Percentiles rank a stretch among this genome's conserved stretches.
Conservation (phyloP, 1,140 invertebrate genomes). For the Sycophaga agraensis region DNA sequence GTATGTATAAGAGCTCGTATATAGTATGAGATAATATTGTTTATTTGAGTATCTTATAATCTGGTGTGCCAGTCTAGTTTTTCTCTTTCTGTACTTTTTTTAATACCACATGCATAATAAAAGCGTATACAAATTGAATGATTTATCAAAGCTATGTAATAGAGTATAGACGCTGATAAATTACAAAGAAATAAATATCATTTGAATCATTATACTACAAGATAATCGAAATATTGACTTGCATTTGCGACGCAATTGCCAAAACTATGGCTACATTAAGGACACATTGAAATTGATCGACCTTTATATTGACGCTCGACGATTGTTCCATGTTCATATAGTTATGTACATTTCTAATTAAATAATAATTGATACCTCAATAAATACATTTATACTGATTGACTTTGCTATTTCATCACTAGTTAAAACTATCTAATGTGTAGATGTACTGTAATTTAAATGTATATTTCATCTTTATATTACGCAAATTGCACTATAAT, state of each 20-base stretch:
- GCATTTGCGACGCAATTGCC: slow-evolving; percentile 26
- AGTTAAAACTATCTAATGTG: too few species aligned
- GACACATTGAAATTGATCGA: slow-evolving; percentile 44
- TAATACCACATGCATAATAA: too few species aligned
- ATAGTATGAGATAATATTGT: too few species aligned
- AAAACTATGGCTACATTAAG: slow-evolving; percentile 32
- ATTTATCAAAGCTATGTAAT: background rate
- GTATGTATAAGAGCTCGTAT: too few species aligned
- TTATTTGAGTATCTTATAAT: too few species aligned
- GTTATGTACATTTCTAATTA: slow-evolving; percentile 25
- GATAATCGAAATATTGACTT: slow-evolving; percentile 41
- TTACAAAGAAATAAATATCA: background rate
- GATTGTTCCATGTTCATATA: slow-evolving; percentile 10
- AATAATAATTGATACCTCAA: slow-evolving; percentile 26
- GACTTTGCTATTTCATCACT: slow-evolving; percentile 38
- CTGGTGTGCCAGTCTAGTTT: too few species aligned
- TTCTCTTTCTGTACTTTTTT: too few species aligned
- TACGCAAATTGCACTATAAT: too few species aligned
- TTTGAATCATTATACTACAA: background rate
- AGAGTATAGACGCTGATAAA: background rate
- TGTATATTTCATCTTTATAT: too few species aligned
- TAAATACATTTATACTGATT: too few species aligned
- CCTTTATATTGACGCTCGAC: slow-evolving; percentile 13
- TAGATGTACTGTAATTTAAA: too few species aligned
- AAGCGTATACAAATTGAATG: background rate